These are phyloP conservation scores for Passerculus sandwichensis DNA, from an alignment of 2,797 vertebrate genomes.

Conservation along the genomic window DNA sequence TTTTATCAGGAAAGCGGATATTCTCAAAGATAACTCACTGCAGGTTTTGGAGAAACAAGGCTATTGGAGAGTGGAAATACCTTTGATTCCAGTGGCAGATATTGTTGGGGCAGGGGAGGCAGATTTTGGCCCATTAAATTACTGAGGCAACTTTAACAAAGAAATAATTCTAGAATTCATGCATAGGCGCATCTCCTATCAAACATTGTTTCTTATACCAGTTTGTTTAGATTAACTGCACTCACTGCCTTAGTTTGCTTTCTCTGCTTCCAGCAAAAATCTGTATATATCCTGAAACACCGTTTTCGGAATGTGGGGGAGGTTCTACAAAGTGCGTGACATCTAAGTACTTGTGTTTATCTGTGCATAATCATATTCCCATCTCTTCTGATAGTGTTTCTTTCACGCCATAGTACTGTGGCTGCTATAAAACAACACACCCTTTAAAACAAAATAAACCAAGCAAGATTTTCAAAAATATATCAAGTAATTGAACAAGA, in stretches of 20 bases:
- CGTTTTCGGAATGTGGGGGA: not conserved
- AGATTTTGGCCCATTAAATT: not conserved
- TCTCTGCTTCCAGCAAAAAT: not conserved
- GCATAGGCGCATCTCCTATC: not conserved
- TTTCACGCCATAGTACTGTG: not conserved
- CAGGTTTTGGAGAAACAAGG: not conserved
- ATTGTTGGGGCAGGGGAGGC: not conserved
- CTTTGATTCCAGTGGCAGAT: not conserved
- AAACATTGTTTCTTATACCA: not conserved
- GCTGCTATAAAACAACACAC: not conserved
- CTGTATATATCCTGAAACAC: not conserved
- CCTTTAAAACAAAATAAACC: not conserved
- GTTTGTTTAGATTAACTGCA: not conserved
- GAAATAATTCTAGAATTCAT: not conserved
- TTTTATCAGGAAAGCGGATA: not conserved
- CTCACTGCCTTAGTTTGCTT: not conserved
- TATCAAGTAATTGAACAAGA: not conserved
- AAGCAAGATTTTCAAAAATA: not conserved
- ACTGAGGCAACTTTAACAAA: not conserved
- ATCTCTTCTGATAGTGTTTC: not conserved
- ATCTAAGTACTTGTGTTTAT: not conserved
- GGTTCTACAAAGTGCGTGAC: not conserved
- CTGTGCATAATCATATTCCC: not conserved
- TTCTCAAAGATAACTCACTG: not conserved
- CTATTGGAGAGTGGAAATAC: not conserved